Evolutionary conservation across 2,113 vertebrate genomes (phyloP), one percentile per base, ranked within the genome.

Genomic region (Girardinichthys multiradiatus): DNA sequence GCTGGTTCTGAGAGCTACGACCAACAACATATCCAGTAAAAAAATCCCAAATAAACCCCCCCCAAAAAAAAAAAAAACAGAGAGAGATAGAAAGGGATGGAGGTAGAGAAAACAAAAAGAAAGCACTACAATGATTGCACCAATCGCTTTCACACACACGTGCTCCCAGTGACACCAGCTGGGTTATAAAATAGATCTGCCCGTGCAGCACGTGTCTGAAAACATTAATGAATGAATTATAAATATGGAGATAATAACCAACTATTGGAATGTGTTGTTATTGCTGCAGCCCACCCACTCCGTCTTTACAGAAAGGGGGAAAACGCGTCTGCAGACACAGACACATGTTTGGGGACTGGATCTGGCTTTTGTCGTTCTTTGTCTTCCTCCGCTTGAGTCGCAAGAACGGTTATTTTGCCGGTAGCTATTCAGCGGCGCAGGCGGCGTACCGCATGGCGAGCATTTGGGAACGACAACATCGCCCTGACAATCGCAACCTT

Each of bases 401-500:
- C 28, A 35, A 57, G 73, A 82, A 75, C 71, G 79, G 64, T 64
- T 83, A n/a, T 79, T 88, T 72, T 85, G 87, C 89, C 90, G 73
- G 87, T 85, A 77, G 90, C 87, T 64, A 72, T 87, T 89, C 71
- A 81, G 86, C 37, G 74, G 74, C 85, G 80, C 83, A 82, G 76
- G 83, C 82, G 82, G 79, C 74, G 57, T 67, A 59, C 74, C 87
- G 80, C 82, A 82, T 87, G 89, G 83, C 77, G 79, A 81, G 65
- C 79, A 51, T 83, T 83, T 81, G 51, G 27, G 68, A 84, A 28
- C 58, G 76, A 73, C 67, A 79, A 71, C 88, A 85, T 88, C 5
- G 85, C 78, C 62, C 82, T 87, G 90, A 90, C 91, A 92, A 90
- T 84, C 90, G 82, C 89, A 91, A 82, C 63, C 91, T 91, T 90